Evolutionary conservation across 2,797 vertebrate genomes (phyloP).

Genomic region (Lophotriccus pileatus): DNA sequence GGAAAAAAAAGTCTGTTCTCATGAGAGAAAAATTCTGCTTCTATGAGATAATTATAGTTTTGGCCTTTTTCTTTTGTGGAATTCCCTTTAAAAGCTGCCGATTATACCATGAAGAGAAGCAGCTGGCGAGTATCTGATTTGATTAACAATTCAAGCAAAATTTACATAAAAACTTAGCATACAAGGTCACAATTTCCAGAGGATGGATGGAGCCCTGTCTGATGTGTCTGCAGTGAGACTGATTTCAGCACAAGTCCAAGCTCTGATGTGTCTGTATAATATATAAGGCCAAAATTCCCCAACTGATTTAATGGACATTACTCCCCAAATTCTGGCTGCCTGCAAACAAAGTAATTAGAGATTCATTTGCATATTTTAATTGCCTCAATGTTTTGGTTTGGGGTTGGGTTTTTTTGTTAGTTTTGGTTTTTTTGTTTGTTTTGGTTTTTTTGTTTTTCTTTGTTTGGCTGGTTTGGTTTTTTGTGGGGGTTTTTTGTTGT

Average conservation of each 20-base stretch:
- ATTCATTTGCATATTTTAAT: background rate
- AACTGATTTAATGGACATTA: background rate
- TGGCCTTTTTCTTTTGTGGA: background rate
- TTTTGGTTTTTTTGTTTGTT: too few relatives aligned
- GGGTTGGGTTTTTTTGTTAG: background rate
- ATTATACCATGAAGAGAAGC: slow-evolving; percentile 37
- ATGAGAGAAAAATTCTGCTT: slow-evolving; percentile 25
- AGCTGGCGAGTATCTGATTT: background rate
- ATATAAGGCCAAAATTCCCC: background rate
- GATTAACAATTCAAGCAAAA: slow-evolving; percentile 28
- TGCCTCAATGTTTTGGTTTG: background rate
- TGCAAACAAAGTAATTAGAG: background rate
- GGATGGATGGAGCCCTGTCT: background rate
- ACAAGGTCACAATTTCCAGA: background rate
- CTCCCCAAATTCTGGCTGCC: background rate
- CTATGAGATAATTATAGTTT: slow-evolving; percentile 39
- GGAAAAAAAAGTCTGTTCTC: background rate
- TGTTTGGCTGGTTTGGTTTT: too few relatives aligned
- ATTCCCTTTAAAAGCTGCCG: slow-evolving; percentile 22
- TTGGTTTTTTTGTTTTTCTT: too few relatives aligned
- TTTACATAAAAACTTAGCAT: slow-evolving; percentile 5
- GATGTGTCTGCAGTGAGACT: background rate
- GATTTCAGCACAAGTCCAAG: background rate
- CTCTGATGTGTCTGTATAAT: background rate
- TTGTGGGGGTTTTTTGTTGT: too few relatives aligned